A percentile compares a stretch with the other conserved stretches of the same genome.
These are phyloP conservation scores for Fabriciana adippe DNA, from an alignment of 2,888 invertebrate genomes.

Conservation along the genomic window DNA sequence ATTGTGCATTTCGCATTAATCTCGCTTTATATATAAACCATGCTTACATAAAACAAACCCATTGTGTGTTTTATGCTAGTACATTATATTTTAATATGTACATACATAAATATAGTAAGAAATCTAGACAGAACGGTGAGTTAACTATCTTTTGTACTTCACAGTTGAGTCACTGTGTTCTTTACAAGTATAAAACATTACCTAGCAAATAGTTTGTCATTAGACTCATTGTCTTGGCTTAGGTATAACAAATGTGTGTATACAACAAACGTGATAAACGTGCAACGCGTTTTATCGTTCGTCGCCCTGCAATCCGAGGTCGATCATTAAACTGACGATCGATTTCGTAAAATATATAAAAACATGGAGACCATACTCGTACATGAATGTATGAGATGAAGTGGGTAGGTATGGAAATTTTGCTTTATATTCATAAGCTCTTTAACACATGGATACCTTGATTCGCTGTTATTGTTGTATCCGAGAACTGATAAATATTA, in stretches of 20 bases:
- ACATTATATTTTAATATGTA: background rate
- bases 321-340: conserved; percentile 40
- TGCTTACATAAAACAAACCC: conserved; percentile 14
- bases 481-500: conserved; percentile 71
- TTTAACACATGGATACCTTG: conserved; percentile 61
- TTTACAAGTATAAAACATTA: conserved; percentile 34
- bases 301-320: conserved; percentile 52
- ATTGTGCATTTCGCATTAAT: conserved; percentile 29
- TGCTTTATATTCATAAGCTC: conserved; percentile 69
- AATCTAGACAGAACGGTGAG: conserved; percentile 11
- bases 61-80: conserved; percentile 28
- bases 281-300: conserved; percentile 58
- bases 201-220: conserved; percentile 36
- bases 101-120: background rate
- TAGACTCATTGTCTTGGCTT: conserved; percentile 59
- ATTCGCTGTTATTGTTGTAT: conserved; percentile 61
- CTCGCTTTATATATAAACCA: background rate
- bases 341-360: conserved; percentile 47
- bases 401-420: conserved; percentile 56
- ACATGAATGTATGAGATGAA: conserved; percentile 59
- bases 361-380: conserved; percentile 41
- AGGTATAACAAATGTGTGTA: conserved; percentile 55
- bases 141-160: conserved; percentile 33
- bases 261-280: conserved; percentile 54
- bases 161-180: conserved; percentile 32